Evolutionary conservation across 2,888 invertebrate genomes (phyloP).

Genomic region (Anoplius nigerrimus): DNA sequence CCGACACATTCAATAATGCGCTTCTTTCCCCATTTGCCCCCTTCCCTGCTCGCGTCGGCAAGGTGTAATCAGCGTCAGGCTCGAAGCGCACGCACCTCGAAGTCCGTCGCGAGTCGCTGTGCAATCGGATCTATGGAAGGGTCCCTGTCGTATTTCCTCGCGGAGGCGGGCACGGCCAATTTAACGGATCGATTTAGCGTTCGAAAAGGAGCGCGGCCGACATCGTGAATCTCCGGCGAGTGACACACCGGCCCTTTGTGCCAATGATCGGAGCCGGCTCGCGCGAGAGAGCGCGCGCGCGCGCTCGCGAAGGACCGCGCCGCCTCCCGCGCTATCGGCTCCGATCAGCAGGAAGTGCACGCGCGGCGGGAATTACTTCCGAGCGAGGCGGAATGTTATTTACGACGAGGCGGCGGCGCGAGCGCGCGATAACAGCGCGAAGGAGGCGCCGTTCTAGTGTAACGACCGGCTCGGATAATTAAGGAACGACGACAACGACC

Average conservation of each 20-base stretch:
- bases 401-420: slow-evolving; percentile 17
- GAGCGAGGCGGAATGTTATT: slow-evolving; percentile 34
- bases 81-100: too few relatives aligned
- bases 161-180: too few relatives aligned
- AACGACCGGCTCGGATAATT: slow-evolving; percentile 51
- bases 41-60: too few relatives aligned
- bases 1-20: not conserved
- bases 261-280: not conserved
- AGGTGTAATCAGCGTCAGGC: too few relatives aligned
- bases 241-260: not conserved
- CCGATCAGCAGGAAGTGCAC: slow-evolving; percentile 37
- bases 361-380: slow-evolving; percentile 43
- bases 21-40: not conserved
- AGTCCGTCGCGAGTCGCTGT: too few relatives aligned
- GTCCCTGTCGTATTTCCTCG: too few relatives aligned
- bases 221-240: not conserved
- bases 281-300: too few relatives aligned
- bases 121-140: too few relatives aligned
- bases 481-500: slow-evolving; percentile 48
- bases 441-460: slow-evolving; percentile 27
- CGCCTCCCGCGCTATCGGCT: not conserved
- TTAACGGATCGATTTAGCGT: not conserved
- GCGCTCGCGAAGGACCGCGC: too few relatives aligned
- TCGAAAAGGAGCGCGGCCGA: not conserved
- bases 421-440: slow-evolving; percentile 38